Conservation (phyloP, 2,113 vertebrate genomes). For the Guaruba guarouba region DNA sequence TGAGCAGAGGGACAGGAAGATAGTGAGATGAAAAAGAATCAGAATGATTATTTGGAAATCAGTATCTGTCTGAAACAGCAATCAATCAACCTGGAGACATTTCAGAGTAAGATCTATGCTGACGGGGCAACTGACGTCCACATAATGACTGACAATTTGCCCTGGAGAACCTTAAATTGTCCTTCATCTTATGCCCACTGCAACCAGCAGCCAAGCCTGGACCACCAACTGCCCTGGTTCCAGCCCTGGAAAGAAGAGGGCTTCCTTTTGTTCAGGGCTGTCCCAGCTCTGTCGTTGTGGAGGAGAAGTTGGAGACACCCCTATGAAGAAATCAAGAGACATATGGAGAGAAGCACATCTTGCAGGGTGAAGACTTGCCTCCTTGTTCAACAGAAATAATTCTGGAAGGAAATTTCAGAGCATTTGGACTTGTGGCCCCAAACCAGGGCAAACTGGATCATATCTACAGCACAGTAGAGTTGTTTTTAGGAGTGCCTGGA, state of each 20-base stretch:
- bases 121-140: not conserved
- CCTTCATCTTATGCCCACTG: not conserved
- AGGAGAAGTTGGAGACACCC: not conserved
- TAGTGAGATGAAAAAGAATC: not conserved
- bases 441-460: not conserved
- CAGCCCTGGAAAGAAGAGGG: not conserved
- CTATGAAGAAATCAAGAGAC: not conserved
- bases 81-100: slow-evolving; percentile 13
- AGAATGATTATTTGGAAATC: slow-evolving; percentile 50
- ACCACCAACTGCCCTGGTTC: not conserved
- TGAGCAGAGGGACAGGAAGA: not conserved
- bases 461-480: not conserved
- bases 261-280: not conserved
- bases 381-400: not conserved
- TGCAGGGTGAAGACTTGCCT: not conserved
- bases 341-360: not conserved
- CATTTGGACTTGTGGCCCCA: not conserved
- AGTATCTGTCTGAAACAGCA: slow-evolving; percentile 16
- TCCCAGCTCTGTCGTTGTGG: not conserved
- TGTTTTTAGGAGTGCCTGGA: not conserved
- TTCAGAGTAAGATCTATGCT: not conserved
- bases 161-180: not conserved
- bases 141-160: not conserved
- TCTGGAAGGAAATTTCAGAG: not conserved
- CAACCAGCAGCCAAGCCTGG: not conserved